Evolutionary conservation across 2,113 vertebrate genomes (phyloP).

Genomic region (Cavia aperea): DNA sequence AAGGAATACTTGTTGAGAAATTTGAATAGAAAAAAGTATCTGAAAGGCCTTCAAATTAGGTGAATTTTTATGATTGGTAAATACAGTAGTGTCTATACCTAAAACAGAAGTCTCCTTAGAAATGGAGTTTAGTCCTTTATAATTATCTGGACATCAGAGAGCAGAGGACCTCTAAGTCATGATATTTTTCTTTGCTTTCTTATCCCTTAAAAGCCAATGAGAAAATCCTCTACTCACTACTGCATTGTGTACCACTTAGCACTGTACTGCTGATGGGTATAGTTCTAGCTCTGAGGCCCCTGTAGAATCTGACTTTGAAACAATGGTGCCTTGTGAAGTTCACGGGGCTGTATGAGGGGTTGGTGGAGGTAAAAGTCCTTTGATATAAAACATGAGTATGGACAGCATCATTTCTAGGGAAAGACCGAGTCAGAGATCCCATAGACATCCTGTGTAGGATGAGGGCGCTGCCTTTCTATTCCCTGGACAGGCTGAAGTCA

Average conservation of each 20-base stretch:
- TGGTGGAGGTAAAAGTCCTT: neutral
- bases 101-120: neutral
- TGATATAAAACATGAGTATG: neutral
- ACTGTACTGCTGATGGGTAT: neutral
- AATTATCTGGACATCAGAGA: neutral
- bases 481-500: neutral
- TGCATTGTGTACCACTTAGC: neutral
- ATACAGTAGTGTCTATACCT: neutral
- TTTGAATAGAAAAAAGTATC: neutral
- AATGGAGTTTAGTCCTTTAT: neutral
- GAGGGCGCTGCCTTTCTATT: neutral
- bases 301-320: neutral
- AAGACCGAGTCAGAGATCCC: neutral
- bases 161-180: neutral
- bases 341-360: neutral
- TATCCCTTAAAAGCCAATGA: neutral
- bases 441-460: neutral
- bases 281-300: neutral
- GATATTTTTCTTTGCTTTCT: neutral
- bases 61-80: neutral
- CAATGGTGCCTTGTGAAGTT: neutral
- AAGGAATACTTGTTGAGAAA: neutral
- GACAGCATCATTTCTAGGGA: neutral
- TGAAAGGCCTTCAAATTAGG: neutral
- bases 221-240: neutral